Conservation (phyloP, 1,140 invertebrate genomes). For the Lysiphlebus fabarum region DNA sequence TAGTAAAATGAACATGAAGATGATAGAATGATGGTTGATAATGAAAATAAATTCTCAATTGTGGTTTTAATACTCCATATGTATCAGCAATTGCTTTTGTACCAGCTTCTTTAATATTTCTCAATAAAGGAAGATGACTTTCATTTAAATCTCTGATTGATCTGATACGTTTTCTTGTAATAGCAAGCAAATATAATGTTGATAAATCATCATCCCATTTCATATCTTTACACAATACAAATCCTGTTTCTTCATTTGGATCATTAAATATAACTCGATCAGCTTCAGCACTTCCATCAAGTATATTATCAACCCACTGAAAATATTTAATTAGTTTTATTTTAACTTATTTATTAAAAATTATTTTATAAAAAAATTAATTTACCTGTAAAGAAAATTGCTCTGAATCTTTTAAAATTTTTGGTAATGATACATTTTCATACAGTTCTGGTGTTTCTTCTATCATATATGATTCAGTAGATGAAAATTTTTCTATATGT, state of each 20-base stretch:
- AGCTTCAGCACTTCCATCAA: slow-evolving; percentile 84
- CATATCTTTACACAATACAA: slow-evolving; percentile 85
- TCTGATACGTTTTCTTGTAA: slow-evolving; percentile 72
- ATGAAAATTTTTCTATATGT: slow-evolving; percentile 82
- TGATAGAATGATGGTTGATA: slow-evolving; percentile 98
- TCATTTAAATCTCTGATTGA: slow-evolving; percentile 79
- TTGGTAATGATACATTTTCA: slow-evolving; percentile 72
- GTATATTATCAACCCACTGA: slow-evolving; percentile 95
- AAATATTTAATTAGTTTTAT: slow-evolving; percentile 42
- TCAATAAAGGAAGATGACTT: slow-evolving; percentile 77
- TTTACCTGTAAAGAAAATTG: slow-evolving; percentile 68
- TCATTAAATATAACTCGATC: slow-evolving; percentile 86
- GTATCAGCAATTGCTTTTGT: slow-evolving; percentile 73
- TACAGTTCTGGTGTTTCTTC: slow-evolving; percentile 85
- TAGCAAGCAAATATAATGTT: slow-evolving; percentile 81
- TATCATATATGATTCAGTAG: slow-evolving; percentile 71
- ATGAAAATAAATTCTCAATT: slow-evolving; percentile 85
- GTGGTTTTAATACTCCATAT: slow-evolving; percentile 68
- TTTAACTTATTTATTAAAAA: slow-evolving; percentile 1
- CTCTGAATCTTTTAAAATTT: slow-evolving; percentile 60
- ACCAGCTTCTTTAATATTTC: slow-evolving; percentile 74
- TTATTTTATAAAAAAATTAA: slow-evolving; percentile 16
- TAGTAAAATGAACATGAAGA: slow-evolving; percentile 92
- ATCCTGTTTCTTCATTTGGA: slow-evolving; percentile 73
- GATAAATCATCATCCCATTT: slow-evolving; percentile 83